A percentile compares a stretch with the other conserved stretches of the same genome.
phyloP scores from a whole-genome alignment of 2,888 invertebrate genomes.

The Ectobius pallidus region DNA sequence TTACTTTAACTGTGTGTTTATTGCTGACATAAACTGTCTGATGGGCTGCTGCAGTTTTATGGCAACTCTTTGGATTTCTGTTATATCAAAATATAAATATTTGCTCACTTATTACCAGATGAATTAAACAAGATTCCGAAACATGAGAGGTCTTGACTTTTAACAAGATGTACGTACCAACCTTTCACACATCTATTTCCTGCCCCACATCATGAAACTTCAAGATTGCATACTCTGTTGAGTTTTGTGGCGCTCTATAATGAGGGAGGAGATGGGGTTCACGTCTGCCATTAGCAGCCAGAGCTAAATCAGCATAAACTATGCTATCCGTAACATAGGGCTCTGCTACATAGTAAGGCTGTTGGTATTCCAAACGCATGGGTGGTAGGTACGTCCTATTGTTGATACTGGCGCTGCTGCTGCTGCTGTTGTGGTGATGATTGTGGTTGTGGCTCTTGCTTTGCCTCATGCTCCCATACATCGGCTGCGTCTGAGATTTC shows the following conservation, averaged over 20 bases:
- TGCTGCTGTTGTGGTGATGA: constrained; percentile 5
- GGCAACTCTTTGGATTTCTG: too few relatives aligned
- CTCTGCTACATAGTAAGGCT: constrained; percentile 41
- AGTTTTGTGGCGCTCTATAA: constrained; percentile 38
- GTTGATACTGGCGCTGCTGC: constrained; percentile 44
- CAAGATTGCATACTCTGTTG: constrained; percentile 66
- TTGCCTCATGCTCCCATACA: constrained; percentile 27
- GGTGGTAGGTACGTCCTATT: constrained; percentile 40
- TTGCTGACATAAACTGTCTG: too few relatives aligned
- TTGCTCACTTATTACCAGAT: too few relatives aligned
- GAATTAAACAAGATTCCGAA: too few relatives aligned
- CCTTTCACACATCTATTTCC: constrained; percentile 68
- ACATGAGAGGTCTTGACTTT: too few relatives aligned
- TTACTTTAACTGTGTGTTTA: too few relatives aligned
- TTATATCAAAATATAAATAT: too few relatives aligned
- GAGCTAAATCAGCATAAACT: constrained; percentile 42
- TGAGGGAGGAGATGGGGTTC: constrained; percentile 42
- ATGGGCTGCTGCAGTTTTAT: too few relatives aligned
- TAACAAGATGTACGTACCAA: too few relatives aligned
- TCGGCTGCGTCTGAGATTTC: constrained; percentile 41
- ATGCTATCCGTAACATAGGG: constrained; percentile 34
- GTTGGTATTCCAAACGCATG: constrained; percentile 42
- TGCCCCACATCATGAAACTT: constrained; percentile 71
- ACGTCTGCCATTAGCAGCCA: constrained; percentile 36
- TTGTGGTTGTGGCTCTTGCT: too few relatives aligned